Evolutionary conservation across 2,888 invertebrate species (phyloP).

Genomic region (Stenodema calcarata): DNA sequence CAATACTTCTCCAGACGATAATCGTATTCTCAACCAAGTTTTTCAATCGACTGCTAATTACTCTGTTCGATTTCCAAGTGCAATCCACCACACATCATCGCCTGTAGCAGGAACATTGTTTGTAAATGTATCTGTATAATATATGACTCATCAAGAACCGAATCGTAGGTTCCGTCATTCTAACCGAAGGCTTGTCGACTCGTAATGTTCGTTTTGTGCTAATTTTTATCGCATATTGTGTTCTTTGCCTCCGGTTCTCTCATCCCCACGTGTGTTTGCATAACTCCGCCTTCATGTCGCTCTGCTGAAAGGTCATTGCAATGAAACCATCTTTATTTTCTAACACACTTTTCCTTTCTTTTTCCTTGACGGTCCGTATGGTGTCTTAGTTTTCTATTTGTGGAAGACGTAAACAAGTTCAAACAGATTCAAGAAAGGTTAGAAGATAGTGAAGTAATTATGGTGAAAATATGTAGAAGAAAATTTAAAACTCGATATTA

Average conservation of each 20-base stretch:
- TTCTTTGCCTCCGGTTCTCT: background rate
- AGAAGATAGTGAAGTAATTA: too few relatives aligned
- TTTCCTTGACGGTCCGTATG: too few relatives aligned
- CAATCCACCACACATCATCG: background rate
- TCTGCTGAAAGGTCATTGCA: background rate
- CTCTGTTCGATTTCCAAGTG: too few relatives aligned
- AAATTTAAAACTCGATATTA: too few relatives aligned
- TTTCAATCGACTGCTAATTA: too few relatives aligned
- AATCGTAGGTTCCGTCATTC: background rate
- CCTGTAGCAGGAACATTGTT: background rate
- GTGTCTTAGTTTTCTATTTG: too few relatives aligned
- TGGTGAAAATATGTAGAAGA: too few relatives aligned
- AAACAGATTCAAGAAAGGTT: too few relatives aligned
- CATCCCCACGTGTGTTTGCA: background rate
- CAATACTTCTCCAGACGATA: too few relatives aligned
- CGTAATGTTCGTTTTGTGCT: background rate
- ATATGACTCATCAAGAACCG: background rate
- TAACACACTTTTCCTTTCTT: background rate
- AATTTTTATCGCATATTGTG: background rate
- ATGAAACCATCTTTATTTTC: background rate
- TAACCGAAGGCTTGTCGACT: background rate
- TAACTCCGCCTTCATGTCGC: background rate
- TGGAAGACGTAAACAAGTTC: too few relatives aligned
- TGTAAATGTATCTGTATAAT: background rate
- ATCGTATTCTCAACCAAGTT: too few relatives aligned